Percentiles rank a stretch among this genome's conserved stretches.
These are phyloP conservation scores for Cuniculus paca DNA, from an alignment of 2,797 vertebrate species.

Conservation along the genomic window DNA sequence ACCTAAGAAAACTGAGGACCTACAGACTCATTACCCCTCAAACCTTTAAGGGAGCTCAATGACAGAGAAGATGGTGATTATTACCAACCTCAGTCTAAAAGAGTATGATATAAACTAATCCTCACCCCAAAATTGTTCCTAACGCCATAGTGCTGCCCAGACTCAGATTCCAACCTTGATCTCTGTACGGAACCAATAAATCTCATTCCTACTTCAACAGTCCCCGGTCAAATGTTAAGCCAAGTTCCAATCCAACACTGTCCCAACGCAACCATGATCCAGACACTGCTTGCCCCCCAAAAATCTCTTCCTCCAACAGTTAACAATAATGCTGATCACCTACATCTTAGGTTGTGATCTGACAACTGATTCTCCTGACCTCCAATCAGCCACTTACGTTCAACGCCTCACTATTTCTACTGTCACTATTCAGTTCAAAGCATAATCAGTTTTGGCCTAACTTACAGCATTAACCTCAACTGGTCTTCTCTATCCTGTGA, in stretches of 20 bases:
- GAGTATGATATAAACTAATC: background rate
- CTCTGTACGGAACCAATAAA: background rate
- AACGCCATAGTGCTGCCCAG: background rate
- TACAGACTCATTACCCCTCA: background rate
- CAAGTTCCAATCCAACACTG: background rate
- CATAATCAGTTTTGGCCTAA: background rate
- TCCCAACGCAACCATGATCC: background rate
- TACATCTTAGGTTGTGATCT: background rate
- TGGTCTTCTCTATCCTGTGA: background rate
- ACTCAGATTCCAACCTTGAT: background rate
- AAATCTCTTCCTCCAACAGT: background rate
- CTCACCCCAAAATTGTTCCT: background rate
- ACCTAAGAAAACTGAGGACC: background rate
- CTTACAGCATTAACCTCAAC: background rate
- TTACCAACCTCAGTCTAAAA: background rate
- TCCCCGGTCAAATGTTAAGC: background rate
- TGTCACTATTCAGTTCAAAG: background rate
- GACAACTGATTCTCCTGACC: background rate
- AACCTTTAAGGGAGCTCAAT: background rate
- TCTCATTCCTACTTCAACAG: background rate
- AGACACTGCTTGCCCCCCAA: background rate
- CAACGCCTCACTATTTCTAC: conserved; percentile 8
- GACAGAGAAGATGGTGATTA: background rate
- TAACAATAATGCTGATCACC: background rate
- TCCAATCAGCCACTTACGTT: background rate